Conservation (phyloP, 2,797 vertebrate species). For the Smutsia gigantea region DNA sequence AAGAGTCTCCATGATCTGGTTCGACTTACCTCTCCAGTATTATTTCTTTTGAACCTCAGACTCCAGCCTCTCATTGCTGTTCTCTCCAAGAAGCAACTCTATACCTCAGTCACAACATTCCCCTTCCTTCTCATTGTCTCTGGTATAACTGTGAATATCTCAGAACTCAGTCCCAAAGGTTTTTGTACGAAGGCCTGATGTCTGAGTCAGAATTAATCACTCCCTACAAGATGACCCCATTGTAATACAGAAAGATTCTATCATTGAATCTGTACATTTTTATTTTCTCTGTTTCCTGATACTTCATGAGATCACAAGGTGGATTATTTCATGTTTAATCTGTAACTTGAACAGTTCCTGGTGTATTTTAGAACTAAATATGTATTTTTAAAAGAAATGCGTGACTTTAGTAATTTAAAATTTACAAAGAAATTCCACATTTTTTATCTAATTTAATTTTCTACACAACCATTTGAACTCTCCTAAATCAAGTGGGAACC, state of each 20-base stretch:
- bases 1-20: neutral
- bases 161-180: neutral
- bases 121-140: neutral
- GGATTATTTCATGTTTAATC: neutral
- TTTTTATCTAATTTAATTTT: neutral
- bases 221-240: neutral
- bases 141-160: neutral
- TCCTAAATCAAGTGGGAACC: neutral
- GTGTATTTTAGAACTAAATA: neutral
- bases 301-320: neutral
- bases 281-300: neutral
- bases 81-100: neutral
- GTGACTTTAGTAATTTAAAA: neutral
- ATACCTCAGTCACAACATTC: neutral
- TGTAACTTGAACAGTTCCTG: neutral
- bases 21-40: neutral
- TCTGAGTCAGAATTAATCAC: neutral
- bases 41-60: neutral
- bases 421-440: neutral
- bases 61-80: neutral
- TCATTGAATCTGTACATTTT: neutral
- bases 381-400: neutral
- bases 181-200: neutral
- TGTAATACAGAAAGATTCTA: neutral
- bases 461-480: neutral